These are phyloP conservation scores for Agriopis leucophaearia DNA, from an alignment of 2,888 invertebrate species.

Conservation along the genomic window DNA sequence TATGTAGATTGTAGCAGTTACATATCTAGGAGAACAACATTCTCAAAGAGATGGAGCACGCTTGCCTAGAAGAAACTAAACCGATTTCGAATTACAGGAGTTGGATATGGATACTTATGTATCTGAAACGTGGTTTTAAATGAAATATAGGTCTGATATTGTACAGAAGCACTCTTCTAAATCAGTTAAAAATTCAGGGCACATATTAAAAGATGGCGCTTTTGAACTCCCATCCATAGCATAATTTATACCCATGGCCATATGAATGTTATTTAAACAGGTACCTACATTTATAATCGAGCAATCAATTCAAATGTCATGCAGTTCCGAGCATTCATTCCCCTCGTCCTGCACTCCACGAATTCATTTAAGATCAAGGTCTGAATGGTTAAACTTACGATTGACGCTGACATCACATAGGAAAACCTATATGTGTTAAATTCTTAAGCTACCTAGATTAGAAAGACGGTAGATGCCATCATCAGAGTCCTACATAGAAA, in stretches of 20 bases:
- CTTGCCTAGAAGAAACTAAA: not conserved
- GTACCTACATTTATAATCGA: constrained; percentile 29
- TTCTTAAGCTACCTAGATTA: not conserved
- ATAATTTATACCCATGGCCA: constrained; percentile 5
- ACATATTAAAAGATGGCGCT: no score
- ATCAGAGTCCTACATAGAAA: not conserved
- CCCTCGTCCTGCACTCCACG: constrained; percentile 18
- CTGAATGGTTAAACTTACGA: not conserved
- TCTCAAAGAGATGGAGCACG: not conserved
- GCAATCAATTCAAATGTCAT: constrained; percentile 20
- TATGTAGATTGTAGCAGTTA: no score
- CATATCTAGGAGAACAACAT: not conserved
- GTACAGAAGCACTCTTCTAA: not conserved
- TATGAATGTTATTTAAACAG: constrained; percentile 7
- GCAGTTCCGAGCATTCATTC: constrained; percentile 26
- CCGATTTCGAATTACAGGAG: not conserved
- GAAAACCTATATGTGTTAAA: not conserved
- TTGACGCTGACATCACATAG: not conserved
- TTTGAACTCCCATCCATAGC: no score
- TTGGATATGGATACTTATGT: not conserved
- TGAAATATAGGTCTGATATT: not conserved
- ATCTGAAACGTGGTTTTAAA: not conserved
- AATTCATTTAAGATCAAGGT: constrained; percentile 25
- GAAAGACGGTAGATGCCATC: not conserved
- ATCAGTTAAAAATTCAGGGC: no score